Evolutionary conservation across 2,888 invertebrate genomes (phyloP).

Genomic region (Troides aeacus): DNA sequence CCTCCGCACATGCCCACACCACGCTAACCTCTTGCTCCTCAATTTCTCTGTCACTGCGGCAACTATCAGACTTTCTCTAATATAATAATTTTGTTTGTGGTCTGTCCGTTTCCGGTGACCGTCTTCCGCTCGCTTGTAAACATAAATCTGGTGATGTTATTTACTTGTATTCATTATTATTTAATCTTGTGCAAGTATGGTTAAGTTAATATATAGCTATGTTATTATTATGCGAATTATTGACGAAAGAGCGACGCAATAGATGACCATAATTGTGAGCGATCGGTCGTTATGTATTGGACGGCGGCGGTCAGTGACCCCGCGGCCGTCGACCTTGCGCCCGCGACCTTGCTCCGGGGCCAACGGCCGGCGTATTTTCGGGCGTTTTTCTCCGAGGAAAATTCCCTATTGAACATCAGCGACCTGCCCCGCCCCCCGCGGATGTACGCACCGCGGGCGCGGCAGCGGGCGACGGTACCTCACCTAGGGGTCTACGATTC

Average conservation of each 20-base stretch:
- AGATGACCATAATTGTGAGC: slow-evolving; percentile 21
- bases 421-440: slow-evolving; percentile 41
- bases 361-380: slow-evolving; percentile 65
- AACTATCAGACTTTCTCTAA: too few relatives aligned
- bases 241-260: slow-evolving; percentile 18
- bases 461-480: slow-evolving; percentile 15
- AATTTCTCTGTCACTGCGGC: too few relatives aligned
- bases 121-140: too few relatives aligned
- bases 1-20: too few relatives aligned
- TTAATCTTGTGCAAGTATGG: too few relatives aligned
- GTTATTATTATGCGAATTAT: slow-evolving; percentile 11
- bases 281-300: slow-evolving; percentile 48
- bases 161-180: too few relatives aligned
- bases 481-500: slow-evolving; percentile 36
- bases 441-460: slow-evolving; percentile 1
- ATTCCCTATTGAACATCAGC: slow-evolving; percentile 49
- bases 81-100: too few relatives aligned
- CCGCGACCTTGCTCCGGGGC: slow-evolving; percentile 63
- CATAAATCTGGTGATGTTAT: too few relatives aligned
- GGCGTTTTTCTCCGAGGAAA: slow-evolving; percentile 72
- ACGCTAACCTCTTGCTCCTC: too few relatives aligned
- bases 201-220: too few relatives aligned
- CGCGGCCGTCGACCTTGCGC: slow-evolving; percentile 61
- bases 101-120: too few relatives aligned
- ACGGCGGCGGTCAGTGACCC: slow-evolving; percentile 45